Conservation (phyloP, 2,113 vertebrate species). For the Pachyramphus minor region DNA sequence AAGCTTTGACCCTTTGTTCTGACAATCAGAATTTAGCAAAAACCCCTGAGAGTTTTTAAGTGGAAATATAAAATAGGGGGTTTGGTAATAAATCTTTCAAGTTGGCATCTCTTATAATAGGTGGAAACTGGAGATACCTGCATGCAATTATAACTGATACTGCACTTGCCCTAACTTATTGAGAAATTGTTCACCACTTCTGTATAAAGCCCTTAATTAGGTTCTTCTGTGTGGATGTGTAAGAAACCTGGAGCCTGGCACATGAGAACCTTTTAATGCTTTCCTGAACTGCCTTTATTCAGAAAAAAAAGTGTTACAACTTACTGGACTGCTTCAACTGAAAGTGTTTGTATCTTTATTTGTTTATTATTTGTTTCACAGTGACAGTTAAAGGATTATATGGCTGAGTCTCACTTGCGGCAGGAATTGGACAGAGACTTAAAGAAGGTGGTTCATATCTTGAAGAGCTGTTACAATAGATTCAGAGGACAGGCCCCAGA, state of each 20-base stretch:
- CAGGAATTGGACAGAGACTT: not conserved
- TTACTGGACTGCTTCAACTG: not conserved
- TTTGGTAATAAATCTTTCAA: conserved; percentile 15
- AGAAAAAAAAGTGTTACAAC: not conserved
- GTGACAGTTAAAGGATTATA: not conserved
- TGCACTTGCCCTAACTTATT: not conserved
- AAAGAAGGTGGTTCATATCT: not conserved
- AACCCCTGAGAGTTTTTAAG: not conserved
- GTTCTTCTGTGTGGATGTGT: not conserved
- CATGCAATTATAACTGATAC: not conserved
- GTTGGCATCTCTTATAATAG: not conserved
- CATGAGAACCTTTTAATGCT: not conserved
- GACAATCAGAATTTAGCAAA: conserved; percentile 38
- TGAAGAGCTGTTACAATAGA: not conserved
- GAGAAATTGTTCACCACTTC: not conserved
- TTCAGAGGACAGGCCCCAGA: not conserved
- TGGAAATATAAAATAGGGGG: not conserved
- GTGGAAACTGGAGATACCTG: not conserved
- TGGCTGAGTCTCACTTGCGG: not conserved
- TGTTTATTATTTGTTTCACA: not conserved
- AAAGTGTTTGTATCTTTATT: not conserved
- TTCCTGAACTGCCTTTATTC: not conserved
- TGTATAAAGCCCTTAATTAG: not conserved
- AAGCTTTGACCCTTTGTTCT: conserved; percentile 39
- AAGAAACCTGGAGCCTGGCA: not conserved